These are phyloP conservation scores for Thymelicus sylvestris DNA, from an alignment of 2,888 invertebrate genomes.

Conservation along the genomic window DNA sequence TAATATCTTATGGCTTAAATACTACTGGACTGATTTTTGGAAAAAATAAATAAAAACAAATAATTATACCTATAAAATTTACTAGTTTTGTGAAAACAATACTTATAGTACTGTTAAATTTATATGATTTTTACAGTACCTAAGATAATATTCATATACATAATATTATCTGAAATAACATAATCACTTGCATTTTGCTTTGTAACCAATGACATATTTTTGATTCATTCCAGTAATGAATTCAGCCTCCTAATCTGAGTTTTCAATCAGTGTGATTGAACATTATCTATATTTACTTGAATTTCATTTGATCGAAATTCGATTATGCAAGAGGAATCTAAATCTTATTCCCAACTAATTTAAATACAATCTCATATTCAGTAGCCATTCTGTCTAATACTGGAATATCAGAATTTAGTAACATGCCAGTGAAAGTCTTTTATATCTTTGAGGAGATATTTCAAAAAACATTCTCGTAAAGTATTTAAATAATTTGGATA, in stretches of 20 bases:
- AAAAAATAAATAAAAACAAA: too few relatives aligned
- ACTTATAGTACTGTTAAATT: too few relatives aligned
- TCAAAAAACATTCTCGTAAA: not conserved
- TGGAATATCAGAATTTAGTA: not conserved
- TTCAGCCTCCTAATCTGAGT: conserved; percentile 64
- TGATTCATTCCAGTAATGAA: conserved; percentile 56
- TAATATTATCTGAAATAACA: not conserved
- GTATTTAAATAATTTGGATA: not conserved
- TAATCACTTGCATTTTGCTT: not conserved
- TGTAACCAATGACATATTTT: conserved; percentile 36
- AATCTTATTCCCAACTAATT: conserved; percentile 2
- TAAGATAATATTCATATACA: too few relatives aligned
- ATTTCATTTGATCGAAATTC: conserved; percentile 17
- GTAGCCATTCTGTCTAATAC: not conserved
- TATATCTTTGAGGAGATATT: not conserved
- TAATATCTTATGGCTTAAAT: too few relatives aligned
- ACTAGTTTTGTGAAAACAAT: too few relatives aligned
- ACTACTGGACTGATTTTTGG: too few relatives aligned
- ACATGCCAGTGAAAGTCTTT: not conserved
- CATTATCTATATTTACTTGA: conserved; percentile 45
- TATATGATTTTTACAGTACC: too few relatives aligned
- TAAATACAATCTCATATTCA: conserved; percentile 10
- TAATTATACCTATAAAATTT: too few relatives aligned
- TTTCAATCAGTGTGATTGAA: conserved; percentile 62
- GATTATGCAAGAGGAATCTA: not conserved